A percentile compares a stretch with the other conserved stretches of the same genome.
phyloP scores from a whole-genome alignment of 2,113 vertebrate genomes.

The Psephotus haematonotus region DNA sequence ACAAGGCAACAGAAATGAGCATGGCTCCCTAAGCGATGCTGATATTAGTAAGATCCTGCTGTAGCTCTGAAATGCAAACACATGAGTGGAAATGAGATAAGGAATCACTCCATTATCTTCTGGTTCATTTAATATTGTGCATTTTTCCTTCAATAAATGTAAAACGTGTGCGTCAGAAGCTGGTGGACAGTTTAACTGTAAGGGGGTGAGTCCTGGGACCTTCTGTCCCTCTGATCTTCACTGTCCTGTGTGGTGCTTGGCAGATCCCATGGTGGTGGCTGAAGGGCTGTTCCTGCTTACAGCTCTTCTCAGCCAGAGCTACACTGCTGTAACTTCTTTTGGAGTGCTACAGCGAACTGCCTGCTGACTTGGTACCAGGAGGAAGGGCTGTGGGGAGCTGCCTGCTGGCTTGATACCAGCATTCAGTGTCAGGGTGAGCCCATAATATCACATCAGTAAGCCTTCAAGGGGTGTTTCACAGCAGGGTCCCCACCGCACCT shows the following conservation, averaged over 20 bases:
- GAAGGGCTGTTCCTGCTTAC: not conserved
- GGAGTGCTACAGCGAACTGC: rapidly evolving
- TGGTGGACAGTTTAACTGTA: not conserved
- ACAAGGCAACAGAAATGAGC: not conserved
- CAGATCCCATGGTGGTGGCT: not conserved
- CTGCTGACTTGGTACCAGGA: not conserved
- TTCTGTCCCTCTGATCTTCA: not conserved
- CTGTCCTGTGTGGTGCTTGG: not conserved
- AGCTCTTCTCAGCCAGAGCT: not conserved
- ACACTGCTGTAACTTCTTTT: rapidly evolving
- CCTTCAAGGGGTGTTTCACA: not conserved
- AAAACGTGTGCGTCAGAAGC: not conserved
- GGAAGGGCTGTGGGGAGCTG: not conserved
- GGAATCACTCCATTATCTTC: not conserved
- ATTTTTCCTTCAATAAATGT: not conserved
- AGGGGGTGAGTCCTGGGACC: not conserved
- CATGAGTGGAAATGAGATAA: not conserved
- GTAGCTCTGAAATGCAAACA: not conserved
- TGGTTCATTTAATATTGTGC: not conserved
- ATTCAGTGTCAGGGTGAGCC: not conserved
- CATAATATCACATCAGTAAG: not conserved
- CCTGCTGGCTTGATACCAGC: not conserved
- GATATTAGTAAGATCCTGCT: not conserved
- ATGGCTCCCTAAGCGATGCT: not conserved
- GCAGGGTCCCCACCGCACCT: not conserved